A percentile compares a stretch with the other conserved stretches of the same genome.
These are phyloP conservation scores for human (Homo sapiens) DNA, from an alignment of 2,113 vertebrate species.

Conservation along the genomic window GRCh38 chr2:110741501-110742000, in stretches of 20 bases:
- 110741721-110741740: background rate
- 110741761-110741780: background rate
- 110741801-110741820: background rate
- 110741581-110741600: background rate
- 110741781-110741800: background rate
- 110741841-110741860: background rate
- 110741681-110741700: background rate
- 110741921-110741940: background rate
- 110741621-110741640: background rate
- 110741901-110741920: background rate
- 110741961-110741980: background rate
- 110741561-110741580: background rate
- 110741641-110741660: background rate
- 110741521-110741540: background rate
- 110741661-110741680: background rate
- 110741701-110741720: background rate
- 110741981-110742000: background rate
- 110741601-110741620: background rate
- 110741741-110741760: background rate
- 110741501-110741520: background rate
- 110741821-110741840: background rate
- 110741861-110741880: background rate
- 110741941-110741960: background rate
- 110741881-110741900: background rate
- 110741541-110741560: background rate